phyloP scores from a whole-genome alignment of 2,888 invertebrate species.

The Galeruca laticollis region DNA sequence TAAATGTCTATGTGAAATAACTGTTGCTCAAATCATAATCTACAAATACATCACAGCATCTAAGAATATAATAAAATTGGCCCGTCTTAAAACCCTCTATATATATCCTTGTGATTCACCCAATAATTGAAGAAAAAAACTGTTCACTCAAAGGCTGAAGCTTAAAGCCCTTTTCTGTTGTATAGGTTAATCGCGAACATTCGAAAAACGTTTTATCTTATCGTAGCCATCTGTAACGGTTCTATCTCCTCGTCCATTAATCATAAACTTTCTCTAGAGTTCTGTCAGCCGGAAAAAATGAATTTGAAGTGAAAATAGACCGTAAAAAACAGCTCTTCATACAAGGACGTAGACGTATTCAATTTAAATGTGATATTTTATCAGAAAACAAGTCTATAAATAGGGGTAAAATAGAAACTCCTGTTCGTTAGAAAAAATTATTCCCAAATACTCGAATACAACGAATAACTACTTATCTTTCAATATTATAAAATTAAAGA shows the following conservation, averaged over 20 bases:
- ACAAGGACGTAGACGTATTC: conserved; percentile 5
- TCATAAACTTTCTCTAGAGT: conserved; percentile 36
- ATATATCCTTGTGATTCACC: conserved; percentile 19
- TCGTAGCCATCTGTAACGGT: conserved; percentile 36
- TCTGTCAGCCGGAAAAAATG: conserved; percentile 38
- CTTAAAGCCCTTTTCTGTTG: conserved; percentile 25
- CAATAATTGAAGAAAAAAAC: conserved; percentile 24
- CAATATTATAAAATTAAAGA: too few relatives aligned
- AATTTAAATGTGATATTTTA: background rate
- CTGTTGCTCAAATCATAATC: conserved; percentile 13
- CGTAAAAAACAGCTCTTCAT: conserved; percentile 35
- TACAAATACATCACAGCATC: background rate
- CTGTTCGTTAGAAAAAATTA: too few relatives aligned
- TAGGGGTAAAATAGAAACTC: background rate
- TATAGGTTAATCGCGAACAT: conserved; percentile 35
- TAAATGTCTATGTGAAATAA: background rate
- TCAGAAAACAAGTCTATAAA: background rate
- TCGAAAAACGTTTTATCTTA: conserved; percentile 37
- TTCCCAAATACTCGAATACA: too few relatives aligned
- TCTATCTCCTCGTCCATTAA: conserved; percentile 38
- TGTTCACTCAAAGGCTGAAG: conserved; percentile 5
- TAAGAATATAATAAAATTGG: conserved; percentile 13
- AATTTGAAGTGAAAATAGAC: conserved; percentile 40
- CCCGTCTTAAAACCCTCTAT: background rate
- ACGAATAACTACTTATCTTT: too few relatives aligned